These are phyloP conservation scores for Cenopis cana DNA, from an alignment of 2,888 invertebrate genomes.

Conservation along the genomic window DNA sequence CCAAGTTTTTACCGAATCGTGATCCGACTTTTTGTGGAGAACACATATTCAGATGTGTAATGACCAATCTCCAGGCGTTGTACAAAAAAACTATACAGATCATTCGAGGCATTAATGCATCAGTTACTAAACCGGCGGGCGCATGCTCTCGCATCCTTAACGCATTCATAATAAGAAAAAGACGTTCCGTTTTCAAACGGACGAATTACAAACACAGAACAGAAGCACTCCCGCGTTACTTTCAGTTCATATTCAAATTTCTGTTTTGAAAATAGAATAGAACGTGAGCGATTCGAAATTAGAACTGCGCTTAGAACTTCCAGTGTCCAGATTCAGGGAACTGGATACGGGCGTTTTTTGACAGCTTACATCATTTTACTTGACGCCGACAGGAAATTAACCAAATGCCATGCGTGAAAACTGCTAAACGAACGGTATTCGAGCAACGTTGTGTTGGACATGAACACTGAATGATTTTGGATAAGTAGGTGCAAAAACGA, in stretches of 20 bases:
- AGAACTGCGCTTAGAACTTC: conserved; percentile 49
- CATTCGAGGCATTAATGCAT: conserved; percentile 82
- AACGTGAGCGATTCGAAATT: conserved; percentile 62
- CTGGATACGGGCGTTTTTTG: conserved; percentile 58
- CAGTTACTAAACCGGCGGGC: conserved; percentile 83
- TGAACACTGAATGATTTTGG: neutral
- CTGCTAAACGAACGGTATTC: neutral
- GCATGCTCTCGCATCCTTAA: conserved; percentile 82
- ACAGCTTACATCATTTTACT: conserved; percentile 50
- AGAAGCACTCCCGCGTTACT: conserved; percentile 66
- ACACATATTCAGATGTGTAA: conserved; percentile 84
- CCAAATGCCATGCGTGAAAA: conserved; percentile 49
- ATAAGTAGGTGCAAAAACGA: neutral
- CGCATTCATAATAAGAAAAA: conserved; percentile 82
- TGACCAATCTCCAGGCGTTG: conserved; percentile 82
- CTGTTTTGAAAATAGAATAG: conserved; percentile 71
- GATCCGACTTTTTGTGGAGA: conserved; percentile 78
- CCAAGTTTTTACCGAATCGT: conserved; percentile 79
- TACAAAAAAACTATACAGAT: conserved; percentile 71
- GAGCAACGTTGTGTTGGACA: neutral
- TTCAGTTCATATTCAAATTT: conserved; percentile 78
- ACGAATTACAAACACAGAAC: conserved; percentile 76
- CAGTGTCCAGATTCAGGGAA: conserved; percentile 41
- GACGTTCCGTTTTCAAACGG: conserved; percentile 77
- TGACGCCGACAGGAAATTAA: conserved; percentile 73